Base-by-base conservation (phyloP, 2,113 vertebrate genomes). In the Toxotes jaculatrix region DNA sequence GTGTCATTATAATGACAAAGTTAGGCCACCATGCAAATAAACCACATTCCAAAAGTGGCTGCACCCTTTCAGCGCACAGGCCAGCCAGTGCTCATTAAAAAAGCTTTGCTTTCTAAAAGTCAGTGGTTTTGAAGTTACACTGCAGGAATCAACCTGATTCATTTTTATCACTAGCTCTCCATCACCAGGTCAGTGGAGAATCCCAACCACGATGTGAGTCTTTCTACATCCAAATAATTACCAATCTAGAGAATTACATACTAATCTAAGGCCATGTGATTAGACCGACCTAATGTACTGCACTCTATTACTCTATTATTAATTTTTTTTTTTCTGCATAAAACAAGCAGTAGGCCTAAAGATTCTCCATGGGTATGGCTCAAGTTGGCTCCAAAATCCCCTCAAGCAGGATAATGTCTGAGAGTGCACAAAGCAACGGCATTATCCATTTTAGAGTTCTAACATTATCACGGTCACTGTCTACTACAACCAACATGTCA, bases 21-120 rank as follows among this genome's bases (percentile, higher is more conserved):
- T 80, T 75, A 86, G 84, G 82, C 88, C 91, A 92, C 84, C 87
- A 91, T 75, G 83, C 90, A 90, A 92, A 91, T 87, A 0, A 87
- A 87, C 81, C 68, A 75, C 83, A 73, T 75, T 80, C 67, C 32
- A 84, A 82, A 83, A 78, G 71, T 87, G 69, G 79, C 72, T 70
- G 63, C 79, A 67, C 80, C 66, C 80, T 60, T 62, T 17, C 75
- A 86, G 82, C 66, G 64, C 91, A 89, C 78, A 88, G 91, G 86
- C 88, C 88, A 89, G 87, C 88, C 77, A 83, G 89, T 88, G 88
- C 84, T 82, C 34, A 67, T 27, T 45, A 42, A 62, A 85, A 27
- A 88, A 77, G 21, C 40, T 83, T 82, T 72, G 34, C 65, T 74
- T 77, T 68, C 36, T 80, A 36, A 83, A 83, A 77, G 40, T 88